Percentiles rank a stretch among this genome's conserved stretches.
phyloP scores from a whole-genome alignment of 2,797 vertebrate species.

The Threskiornis aethiopicus region DNA sequence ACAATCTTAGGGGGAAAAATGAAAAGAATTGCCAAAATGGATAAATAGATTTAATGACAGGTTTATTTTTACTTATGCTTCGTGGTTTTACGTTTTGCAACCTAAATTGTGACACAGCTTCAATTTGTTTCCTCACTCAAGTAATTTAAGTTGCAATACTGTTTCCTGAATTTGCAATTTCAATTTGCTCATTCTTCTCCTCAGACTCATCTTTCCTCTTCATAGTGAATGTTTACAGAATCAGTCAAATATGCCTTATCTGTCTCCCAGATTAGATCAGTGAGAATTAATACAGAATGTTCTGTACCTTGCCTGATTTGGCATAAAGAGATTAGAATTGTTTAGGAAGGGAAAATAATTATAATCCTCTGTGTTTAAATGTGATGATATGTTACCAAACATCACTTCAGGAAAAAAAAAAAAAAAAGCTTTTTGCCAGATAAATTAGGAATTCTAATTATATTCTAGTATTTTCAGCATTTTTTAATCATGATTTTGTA shows the following conservation, averaged over 20 bases:
- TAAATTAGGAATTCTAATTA: background rate
- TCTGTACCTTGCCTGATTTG: slow-evolving; percentile 14
- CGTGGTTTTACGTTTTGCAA: slow-evolving; percentile 50
- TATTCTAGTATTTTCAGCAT: background rate
- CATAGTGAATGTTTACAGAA: slow-evolving; percentile 37
- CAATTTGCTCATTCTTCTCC: slow-evolving; percentile 54
- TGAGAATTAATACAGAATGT: background rate
- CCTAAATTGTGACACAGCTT: slow-evolving; percentile 50
- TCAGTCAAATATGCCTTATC: slow-evolving; percentile 7
- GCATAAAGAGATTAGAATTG: slow-evolving; percentile 12
- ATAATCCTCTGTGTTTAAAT: background rate
- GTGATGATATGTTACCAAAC: background rate
- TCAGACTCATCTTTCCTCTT: slow-evolving; percentile 43
- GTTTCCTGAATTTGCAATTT: slow-evolving; percentile 60
- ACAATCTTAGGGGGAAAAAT: accelerated
- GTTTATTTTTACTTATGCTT: background rate
- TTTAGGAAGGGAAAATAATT: background rate
- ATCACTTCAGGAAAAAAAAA: background rate
- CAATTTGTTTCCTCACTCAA: slow-evolving; percentile 63
- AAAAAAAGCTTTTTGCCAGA: background rate
- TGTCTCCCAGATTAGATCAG: background rate
- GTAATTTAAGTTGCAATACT: slow-evolving; percentile 57
- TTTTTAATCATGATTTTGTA: background rate
- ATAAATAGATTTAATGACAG: background rate
- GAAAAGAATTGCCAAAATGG: background rate